Conservation (phyloP, 2,113 vertebrate species). For the Echinops telfairi region DNA sequence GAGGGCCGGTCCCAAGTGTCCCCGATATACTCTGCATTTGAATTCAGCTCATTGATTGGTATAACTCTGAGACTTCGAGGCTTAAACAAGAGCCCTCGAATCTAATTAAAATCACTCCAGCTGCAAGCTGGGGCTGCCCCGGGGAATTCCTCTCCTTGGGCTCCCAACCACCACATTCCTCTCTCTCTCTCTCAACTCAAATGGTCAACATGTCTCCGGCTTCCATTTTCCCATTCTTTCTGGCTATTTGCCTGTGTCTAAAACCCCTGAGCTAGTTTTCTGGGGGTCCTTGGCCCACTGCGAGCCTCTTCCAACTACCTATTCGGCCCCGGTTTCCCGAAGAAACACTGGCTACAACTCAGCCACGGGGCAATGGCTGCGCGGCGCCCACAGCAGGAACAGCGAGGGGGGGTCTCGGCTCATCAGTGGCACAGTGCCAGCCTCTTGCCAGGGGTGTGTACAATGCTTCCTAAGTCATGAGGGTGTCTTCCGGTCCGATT, state of each 20-base stretch:
- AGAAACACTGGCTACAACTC: not conserved
- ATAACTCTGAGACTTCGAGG: not conserved
- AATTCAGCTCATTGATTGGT: not conserved
- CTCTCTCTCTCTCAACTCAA: not conserved
- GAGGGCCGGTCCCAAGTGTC: not conserved
- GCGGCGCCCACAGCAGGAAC: not conserved
- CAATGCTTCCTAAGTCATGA: not conserved
- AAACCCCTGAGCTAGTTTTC: not conserved
- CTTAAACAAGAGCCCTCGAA: slow-evolving; percentile 3
- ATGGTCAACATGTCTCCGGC: not conserved
- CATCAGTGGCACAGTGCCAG: not conserved
- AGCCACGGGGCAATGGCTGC: rapidly evolving
- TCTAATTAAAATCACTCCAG: slow-evolving; percentile 40
- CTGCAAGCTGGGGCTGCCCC: not conserved
- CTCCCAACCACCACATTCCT: not conserved
- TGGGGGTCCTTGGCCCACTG: not conserved
- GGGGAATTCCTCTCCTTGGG: not conserved
- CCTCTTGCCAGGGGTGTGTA: rapidly evolving
- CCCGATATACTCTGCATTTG: not conserved
- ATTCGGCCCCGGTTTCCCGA: not conserved
- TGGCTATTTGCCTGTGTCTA: not conserved
- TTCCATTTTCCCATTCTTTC: not conserved
- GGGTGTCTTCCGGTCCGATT: not conserved
- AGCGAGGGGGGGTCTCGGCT: rapidly evolving
- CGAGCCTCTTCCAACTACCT: not conserved